Percentiles rank a stretch among this genome's conserved stretches.
Conservation (phyloP, 2,113 vertebrate genomes). For the Campylorhamphus procurvoides region DNA sequence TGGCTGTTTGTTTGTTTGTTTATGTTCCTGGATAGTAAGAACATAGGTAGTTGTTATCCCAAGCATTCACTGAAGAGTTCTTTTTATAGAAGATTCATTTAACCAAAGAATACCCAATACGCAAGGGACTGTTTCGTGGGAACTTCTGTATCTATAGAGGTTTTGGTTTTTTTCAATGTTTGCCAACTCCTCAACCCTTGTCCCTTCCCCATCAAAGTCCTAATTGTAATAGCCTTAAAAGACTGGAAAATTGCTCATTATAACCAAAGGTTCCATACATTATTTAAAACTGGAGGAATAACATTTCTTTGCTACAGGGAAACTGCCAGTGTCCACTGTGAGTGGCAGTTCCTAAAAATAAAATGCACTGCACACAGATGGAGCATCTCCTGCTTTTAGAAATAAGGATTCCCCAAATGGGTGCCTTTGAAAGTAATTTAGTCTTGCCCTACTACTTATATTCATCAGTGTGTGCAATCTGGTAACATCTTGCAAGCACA, state of each 20-base stretch:
- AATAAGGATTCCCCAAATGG: neutral
- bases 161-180: neutral
- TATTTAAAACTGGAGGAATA: neutral
- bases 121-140: neutral
- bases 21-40: constrained; percentile 29
- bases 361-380: neutral
- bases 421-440: neutral
- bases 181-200: neutral
- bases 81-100: neutral
- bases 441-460: neutral
- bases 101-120: neutral
- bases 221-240: neutral
- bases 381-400: neutral
- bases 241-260: neutral
- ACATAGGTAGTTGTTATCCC: neutral
- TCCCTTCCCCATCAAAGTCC: neutral
- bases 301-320: neutral
- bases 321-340: neutral
- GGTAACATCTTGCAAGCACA: neutral
- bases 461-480: neutral
- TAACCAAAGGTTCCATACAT: neutral
- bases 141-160: neutral
- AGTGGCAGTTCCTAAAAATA: neutral
- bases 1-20: neutral
- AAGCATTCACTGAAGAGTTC: neutral